A percentile compares a stretch with the other conserved stretches of the same genome.
These are phyloP conservation scores for Mesorhabditis sp. DNA, from an alignment of 2,888 invertebrate species.

Conservation along the genomic window DNA sequence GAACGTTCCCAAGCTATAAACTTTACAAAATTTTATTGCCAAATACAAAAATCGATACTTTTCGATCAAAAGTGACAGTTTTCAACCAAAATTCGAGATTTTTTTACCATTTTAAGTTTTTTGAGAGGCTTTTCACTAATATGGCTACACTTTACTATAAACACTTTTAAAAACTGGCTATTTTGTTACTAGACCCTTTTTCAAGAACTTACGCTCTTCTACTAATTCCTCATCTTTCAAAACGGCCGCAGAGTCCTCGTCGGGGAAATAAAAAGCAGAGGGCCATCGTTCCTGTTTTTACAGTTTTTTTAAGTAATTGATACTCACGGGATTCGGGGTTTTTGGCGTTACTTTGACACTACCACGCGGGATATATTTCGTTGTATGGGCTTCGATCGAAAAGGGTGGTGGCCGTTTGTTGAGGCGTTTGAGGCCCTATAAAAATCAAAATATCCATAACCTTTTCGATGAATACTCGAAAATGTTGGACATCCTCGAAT, in stretches of 20 bases:
- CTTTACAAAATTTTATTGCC: too few relatives aligned
- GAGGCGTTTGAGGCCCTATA: background rate
- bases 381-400: constrained; percentile 5
- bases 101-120: background rate
- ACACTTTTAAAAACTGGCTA: background rate
- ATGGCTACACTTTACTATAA: background rate
- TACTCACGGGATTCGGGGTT: background rate
- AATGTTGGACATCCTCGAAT: background rate
- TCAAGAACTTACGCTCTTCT: background rate
- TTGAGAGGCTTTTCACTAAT: background rate
- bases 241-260: background rate
- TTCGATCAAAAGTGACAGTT: too few relatives aligned
- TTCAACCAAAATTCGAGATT: too few relatives aligned
- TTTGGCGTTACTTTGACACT: background rate
- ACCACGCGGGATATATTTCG: background rate
- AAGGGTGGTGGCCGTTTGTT: background rate
- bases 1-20: too few relatives aligned
- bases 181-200: too few relatives aligned
- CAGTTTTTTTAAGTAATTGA: background rate
- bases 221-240: background rate
- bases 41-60: too few relatives aligned
- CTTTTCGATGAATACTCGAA: background rate
- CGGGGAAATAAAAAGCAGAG: background rate
- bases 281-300: constrained; percentile 1
- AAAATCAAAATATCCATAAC: background rate